Evolutionary conservation across 2,113 vertebrate genomes (phyloP).

Genomic region (Corythornis cristatus): DNA sequence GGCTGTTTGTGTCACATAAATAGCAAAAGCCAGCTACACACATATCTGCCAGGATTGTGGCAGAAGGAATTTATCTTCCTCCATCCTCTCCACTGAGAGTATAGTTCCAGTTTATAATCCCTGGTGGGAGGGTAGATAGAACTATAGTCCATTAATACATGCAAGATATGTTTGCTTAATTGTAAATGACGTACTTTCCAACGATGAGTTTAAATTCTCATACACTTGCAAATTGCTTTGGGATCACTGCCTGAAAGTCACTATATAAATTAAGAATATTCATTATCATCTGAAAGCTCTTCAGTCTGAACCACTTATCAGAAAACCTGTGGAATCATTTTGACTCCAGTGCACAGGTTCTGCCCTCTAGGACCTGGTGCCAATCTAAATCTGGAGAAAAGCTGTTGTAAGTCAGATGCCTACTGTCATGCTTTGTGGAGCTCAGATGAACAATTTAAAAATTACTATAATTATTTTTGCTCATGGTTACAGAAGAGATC

Average conservation of each 20-base stretch:
- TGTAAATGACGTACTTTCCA: neutral
- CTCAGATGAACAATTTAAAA: neutral
- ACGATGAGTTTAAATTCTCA: neutral
- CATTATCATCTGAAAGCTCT: neutral
- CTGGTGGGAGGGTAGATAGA: neutral
- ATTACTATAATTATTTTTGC: neutral
- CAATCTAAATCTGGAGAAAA: neutral
- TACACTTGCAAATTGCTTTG: neutral
- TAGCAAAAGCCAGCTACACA: neutral
- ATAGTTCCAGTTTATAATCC: neutral
- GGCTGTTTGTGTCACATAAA: neutral
- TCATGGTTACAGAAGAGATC: neutral
- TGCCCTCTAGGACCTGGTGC: neutral
- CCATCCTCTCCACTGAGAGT: neutral
- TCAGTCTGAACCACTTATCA: neutral
- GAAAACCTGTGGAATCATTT: slow-evolving; percentile 16
- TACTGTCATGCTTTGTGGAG: neutral
- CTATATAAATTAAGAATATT: neutral
- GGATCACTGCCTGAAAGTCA: neutral
- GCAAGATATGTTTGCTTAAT: neutral
- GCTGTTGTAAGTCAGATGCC: neutral
- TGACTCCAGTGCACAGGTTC: neutral
- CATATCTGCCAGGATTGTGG: neutral
- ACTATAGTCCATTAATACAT: neutral
- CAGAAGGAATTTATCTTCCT: neutral